Base-by-base conservation (phyloP, 2,888 invertebrate species). In the Allygus modestus region DNA sequence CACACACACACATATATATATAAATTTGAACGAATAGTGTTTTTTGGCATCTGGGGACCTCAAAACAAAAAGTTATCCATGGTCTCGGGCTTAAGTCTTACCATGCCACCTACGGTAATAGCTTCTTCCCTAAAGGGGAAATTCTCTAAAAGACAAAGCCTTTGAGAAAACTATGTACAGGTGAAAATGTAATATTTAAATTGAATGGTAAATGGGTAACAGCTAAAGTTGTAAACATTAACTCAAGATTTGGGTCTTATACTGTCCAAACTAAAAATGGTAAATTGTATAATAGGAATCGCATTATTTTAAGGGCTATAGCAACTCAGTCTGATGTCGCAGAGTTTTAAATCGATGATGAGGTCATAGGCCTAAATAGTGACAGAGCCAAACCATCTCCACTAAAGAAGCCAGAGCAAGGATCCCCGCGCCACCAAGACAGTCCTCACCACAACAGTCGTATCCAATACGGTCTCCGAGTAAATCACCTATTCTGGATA, bases 221-320 rank as follows among this genome's bases (percentile, higher is more conserved):
- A 54, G 54, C 5, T 54, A 54, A 54, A 23, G 23, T 54, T 23
- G 54, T 54, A 23, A 54, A 54, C 4, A 23, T 23, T 54, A 4
- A 54, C 4, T 15, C 20, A 54, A 54, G 54, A 54, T 20, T 54
- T 20, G 2, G 54, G 54, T 54, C 54, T 1, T 54, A 54, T 54
- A 54, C 54, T 54, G 54, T 54, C 20, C 54, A 54, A 54, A 23
- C 54, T 9, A 4, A 54, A 7, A 54, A 23, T 54, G 54, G 54
- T 20, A 54, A 54, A 54, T 7, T 54, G 11, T 54, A 54, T 11
- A 1, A 54, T 2, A 54, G 54, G 54, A 54, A 54, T 54, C 54
- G 54, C 20, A 54, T 54, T 54, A 15, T 54, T 54, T 54, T 54
- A 20, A 54, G 54, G 54, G 20, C 54, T 54, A 54, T 54, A n/a